phyloP scores from a whole-genome alignment of 1,140 invertebrate species.

The Danaus plexippus region DNA sequence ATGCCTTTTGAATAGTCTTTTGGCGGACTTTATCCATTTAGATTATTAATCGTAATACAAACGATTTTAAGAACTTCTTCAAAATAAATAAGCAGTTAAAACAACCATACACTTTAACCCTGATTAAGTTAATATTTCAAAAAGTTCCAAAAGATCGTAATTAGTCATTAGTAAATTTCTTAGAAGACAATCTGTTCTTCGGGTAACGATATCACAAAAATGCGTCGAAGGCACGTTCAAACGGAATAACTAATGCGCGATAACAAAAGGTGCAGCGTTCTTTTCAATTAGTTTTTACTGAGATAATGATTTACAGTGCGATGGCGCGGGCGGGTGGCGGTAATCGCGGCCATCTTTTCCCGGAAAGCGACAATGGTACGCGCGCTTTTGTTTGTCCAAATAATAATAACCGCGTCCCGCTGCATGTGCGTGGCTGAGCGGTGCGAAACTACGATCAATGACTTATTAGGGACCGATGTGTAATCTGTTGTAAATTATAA shows the following conservation, averaged over 20 bases:
- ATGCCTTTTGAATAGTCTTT: no score
- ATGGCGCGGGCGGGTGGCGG: constrained; percentile 25
- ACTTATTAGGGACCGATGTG: no score
- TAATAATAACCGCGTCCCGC: constrained; percentile 25
- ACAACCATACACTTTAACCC: no score
- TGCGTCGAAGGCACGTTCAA: constrained; percentile 20
- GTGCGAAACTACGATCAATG: neutral
- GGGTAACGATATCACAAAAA: constrained; percentile 13
- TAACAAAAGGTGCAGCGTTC: constrained; percentile 40
- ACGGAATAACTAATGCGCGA: constrained; percentile 33
- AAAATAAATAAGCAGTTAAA: no score
- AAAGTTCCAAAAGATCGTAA: constrained; percentile 2
- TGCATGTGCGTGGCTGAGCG: constrained; percentile 11
- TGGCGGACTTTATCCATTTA: no score
- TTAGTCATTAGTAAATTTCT: constrained; percentile 14
- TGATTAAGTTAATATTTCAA: constrained; percentile 1
- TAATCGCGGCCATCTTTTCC: constrained; percentile 51
- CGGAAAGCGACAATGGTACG: constrained; percentile 48
- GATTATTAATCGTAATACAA: no score
- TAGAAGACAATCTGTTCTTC: constrained; percentile 13
- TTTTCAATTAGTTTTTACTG: constrained; percentile 36
- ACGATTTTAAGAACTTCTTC: no score
- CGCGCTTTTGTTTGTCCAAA: constrained; percentile 31
- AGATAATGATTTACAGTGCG: constrained; percentile 29
- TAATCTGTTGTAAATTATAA: no score